phyloP scores from a whole-genome alignment of 23 tunicate species.

The Clavelina lepadiformis region DNA sequence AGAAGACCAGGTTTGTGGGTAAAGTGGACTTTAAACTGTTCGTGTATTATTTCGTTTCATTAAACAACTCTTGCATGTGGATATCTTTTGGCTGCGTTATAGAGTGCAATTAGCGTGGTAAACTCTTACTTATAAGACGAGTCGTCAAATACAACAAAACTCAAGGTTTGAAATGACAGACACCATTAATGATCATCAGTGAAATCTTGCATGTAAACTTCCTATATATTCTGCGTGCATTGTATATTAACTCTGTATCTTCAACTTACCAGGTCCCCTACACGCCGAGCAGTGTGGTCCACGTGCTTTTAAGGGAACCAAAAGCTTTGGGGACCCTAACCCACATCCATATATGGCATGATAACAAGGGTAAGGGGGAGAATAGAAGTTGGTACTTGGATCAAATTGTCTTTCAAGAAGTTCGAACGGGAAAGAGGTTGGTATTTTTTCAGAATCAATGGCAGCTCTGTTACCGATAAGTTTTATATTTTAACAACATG shows the following conservation, averaged over 20 bases:
- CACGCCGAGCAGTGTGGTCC: conserved; percentile 75
- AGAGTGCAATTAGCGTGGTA: too few relatives aligned
- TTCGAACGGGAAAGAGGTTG: conserved; percentile 75
- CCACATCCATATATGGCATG: conserved; percentile 95
- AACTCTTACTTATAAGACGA: too few relatives aligned
- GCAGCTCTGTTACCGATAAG: too few relatives aligned
- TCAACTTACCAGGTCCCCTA: conserved; percentile 55
- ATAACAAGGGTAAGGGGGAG: conserved; percentile 87
- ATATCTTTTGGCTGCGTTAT: too few relatives aligned
- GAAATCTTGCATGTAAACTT: background rate
- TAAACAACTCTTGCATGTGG: too few relatives aligned
- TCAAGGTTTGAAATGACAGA: background rate
- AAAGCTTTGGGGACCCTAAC: conserved; percentile 65
- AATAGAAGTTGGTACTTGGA: conserved; percentile 87
- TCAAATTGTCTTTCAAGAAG: conserved; percentile 87
- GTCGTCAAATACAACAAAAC: too few relatives aligned
- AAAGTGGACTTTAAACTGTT: background rate
- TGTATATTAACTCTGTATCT: background rate
- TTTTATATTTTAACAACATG: too few relatives aligned
- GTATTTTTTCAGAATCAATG: too few relatives aligned
- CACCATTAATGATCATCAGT: background rate
- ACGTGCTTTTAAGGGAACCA: conserved; percentile 69
- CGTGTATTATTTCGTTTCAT: background rate
- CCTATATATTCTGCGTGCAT: background rate
- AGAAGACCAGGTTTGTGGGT: conserved; percentile 39